Evolutionary conservation across 1,140 invertebrate genomes (phyloP), one percentile per base, ranked within the genome.

Genomic region (Scylla paramamosain): DNA sequence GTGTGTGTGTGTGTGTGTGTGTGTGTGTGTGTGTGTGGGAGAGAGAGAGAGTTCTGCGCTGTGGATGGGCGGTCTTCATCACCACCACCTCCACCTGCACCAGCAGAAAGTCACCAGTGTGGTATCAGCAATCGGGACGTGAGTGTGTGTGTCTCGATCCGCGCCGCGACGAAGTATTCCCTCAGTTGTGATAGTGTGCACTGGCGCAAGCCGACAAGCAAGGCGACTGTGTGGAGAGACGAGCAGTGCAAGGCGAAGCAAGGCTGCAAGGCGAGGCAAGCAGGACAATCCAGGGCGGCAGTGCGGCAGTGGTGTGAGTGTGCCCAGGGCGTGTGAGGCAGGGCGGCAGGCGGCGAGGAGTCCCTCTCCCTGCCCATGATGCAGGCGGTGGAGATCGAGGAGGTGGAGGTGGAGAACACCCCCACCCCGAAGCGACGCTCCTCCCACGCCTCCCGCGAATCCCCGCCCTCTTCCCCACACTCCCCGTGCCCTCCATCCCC

Each of bases 401-500:
- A 90, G 87, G 86, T 94, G 59, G 84, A 77, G 67, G 86, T 59
- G 29, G 20, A 87, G 10, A 31, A n/a, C 93, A 48, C 32, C 31
- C 29, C 86, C 45, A 93, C 32, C 16, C 83, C 25, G 82, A 86
- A 82, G 59, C 87, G 92, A 20, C 39, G 32, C 93, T 25, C 59
- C 59, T 39, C 86, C 48, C 39, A 93, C 84, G 46, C 14, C 45
- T 31, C 93, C 29, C 59, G 77, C 1, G 93, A 94, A 3, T 91
- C 93, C 6, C 93, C 93, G 16, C 93, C 93, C 12, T 89, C 93
- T 4, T 77, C 87, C 20, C 93, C 93, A 25, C 31, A 29, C 87
- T 90, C 87, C 28, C 87, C 93, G 20, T 39, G 52, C 29, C 93
- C 93, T 7, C 93, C 94, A 46, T 92, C 94, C 4, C 89, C 94